Evolutionary conservation across 2,888 invertebrate genomes (phyloP).

Genomic region (Andrena bucephala): DNA sequence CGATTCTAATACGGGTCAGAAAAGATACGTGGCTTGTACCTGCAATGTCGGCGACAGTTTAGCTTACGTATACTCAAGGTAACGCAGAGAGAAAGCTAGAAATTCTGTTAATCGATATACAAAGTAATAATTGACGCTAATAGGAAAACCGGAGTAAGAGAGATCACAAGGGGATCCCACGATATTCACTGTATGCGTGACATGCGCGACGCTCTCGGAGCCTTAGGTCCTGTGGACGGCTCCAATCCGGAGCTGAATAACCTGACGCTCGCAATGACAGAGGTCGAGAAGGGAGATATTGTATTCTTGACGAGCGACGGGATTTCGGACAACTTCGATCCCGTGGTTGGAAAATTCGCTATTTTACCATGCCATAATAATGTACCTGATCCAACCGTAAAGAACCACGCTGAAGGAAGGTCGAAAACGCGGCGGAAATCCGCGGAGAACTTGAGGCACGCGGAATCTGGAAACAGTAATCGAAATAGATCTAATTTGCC

Average conservation of each 20-base stretch:
- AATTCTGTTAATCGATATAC: not conserved
- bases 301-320: slow-evolving; percentile 96
- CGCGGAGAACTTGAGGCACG: slow-evolving; percentile 74
- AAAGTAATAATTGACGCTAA: slow-evolving; percentile 22
- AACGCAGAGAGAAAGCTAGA: slow-evolving; percentile 62
- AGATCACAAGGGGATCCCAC: slow-evolving; percentile 93
- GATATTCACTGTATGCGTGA: slow-evolving; percentile 93
- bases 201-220: slow-evolving; percentile 95
- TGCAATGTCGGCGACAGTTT: slow-evolving; percentile 96
- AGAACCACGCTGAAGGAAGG: slow-evolving; percentile 69
- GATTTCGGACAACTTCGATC: slow-evolving; percentile 96
- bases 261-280: slow-evolving; percentile 93
- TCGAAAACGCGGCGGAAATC: slow-evolving; percentile 75
- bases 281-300: slow-evolving; percentile 92
- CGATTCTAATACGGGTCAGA: slow-evolving; percentile 76
- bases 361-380: slow-evolving; percentile 83
- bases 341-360: slow-evolving; percentile 95
- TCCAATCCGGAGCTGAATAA: slow-evolving; percentile 94
- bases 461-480: slow-evolving; percentile 71
- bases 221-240: slow-evolving; percentile 94
- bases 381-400: slow-evolving; percentile 63
- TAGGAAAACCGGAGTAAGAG: slow-evolving; percentile 90
- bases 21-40: slow-evolving; percentile 91
- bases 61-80: slow-evolving; percentile 93
- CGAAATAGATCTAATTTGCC: slow-evolving; percentile 86